phyloP scores from a whole-genome alignment of 2,797 vertebrate species.

The Diglossa cyanea region DNA sequence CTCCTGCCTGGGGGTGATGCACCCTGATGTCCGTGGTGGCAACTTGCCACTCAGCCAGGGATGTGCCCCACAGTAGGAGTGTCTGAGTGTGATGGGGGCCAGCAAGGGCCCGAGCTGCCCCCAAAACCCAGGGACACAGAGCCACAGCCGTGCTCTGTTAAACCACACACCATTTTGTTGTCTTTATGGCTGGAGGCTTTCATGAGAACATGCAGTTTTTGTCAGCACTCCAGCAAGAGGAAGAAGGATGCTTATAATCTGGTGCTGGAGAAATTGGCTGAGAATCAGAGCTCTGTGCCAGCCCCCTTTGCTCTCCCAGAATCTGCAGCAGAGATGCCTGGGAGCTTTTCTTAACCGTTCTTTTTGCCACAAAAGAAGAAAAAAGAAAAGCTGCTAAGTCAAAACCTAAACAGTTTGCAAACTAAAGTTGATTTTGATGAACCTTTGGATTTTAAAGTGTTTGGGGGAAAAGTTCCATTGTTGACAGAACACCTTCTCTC shows the following conservation, averaged over 20 bases:
- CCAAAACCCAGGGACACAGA: not conserved
- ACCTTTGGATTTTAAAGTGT: not conserved
- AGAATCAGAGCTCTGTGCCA: conserved; percentile 52
- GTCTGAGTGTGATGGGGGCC: not conserved
- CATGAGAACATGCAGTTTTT: conserved; percentile 47
- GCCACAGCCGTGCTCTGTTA: not conserved
- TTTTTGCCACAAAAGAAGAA: not conserved
- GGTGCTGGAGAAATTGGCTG: conserved; percentile 52
- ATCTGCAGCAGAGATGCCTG: conserved; percentile 32
- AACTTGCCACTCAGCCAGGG: not conserved
- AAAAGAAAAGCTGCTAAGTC: conserved; percentile 15
- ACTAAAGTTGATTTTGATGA: conserved; percentile 32
- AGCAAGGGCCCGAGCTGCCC: not conserved
- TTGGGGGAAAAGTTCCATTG: not conserved
- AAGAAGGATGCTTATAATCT: conserved; percentile 53
- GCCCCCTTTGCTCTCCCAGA: conserved; percentile 56
- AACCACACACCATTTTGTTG: conserved; percentile 6
- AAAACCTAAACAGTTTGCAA: conserved; percentile 55
- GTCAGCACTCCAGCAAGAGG: conserved; percentile 46
- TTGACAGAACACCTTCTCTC: conserved; percentile 41
- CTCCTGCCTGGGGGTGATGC: not conserved
- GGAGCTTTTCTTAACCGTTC: conserved; percentile 9
- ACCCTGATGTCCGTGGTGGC: not conserved
- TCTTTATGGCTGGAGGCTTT: conserved; percentile 32
- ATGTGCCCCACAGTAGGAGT: fast-evolving